These are phyloP conservation scores for Uropetala carovei DNA, from an alignment of 2,888 invertebrate species.

Conservation along the genomic window DNA sequence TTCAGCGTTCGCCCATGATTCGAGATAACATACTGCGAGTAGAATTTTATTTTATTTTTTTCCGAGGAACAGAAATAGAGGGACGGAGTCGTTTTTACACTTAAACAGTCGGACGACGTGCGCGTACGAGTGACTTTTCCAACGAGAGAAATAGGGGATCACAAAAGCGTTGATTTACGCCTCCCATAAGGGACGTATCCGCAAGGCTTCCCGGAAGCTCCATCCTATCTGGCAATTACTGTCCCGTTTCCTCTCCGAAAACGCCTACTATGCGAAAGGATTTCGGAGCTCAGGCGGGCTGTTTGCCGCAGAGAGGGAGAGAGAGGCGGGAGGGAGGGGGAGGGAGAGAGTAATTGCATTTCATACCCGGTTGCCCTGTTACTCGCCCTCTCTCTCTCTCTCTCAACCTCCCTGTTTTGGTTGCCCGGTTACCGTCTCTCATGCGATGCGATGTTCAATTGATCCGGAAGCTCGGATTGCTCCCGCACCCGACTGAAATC, in stretches of 20 bases:
- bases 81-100: too few species aligned
- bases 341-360: conserved; percentile 47
- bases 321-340: not conserved
- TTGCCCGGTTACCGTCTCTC: conserved; percentile 44
- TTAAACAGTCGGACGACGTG: too few species aligned
- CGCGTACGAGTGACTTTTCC: too few species aligned
- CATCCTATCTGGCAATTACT: conserved; percentile 5
- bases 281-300: not conserved
- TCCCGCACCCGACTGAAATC: not conserved
- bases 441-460: conserved; percentile 15
- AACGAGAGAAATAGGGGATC: too few species aligned
- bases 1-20: too few species aligned
- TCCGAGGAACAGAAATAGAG: too few species aligned
- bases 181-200: not conserved
- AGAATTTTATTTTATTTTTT: too few species aligned
- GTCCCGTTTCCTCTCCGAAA: not conserved
- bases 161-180: too few species aligned
- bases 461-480: conserved; percentile 30
- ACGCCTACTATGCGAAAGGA: not conserved
- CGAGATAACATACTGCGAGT: too few species aligned
- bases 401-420: not conserved
- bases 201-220: conserved; percentile 7
- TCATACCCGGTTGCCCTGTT: conserved; percentile 31
- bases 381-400: conserved; percentile 34
- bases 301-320: not conserved